Evolutionary conservation across 37 sponge, comb jelly and placozoan species (phyloP).

Genomic region (Diacarnus erythraeanus): DNA sequence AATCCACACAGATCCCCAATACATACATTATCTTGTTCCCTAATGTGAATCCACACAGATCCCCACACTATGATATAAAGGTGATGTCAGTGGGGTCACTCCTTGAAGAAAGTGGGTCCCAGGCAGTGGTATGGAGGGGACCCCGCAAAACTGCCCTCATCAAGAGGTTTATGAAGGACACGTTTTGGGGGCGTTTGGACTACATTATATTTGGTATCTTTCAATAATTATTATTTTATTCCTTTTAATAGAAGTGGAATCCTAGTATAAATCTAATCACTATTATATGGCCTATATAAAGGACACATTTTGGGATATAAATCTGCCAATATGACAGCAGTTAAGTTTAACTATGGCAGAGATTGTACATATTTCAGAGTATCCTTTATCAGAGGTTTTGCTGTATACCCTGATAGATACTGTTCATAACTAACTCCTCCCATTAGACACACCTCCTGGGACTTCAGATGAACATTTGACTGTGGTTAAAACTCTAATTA

Average conservation of each 20-base stretch:
- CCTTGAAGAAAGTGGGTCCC: slow-evolving; percentile 25
- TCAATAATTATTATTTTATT: no score
- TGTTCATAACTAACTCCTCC: background rate
- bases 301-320: no score
- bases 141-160: slow-evolving; percentile 89
- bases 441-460: slow-evolving; percentile 82
- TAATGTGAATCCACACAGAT: slow-evolving; percentile 17
- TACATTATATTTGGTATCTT: slow-evolving; percentile 86
- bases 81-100: slow-evolving; percentile 83
- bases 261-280: no score
- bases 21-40: no score
- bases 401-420: no score
- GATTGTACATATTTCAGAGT: no score
- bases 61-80: slow-evolving; percentile 76
- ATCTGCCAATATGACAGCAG: no score
- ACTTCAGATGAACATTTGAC: slow-evolving; percentile 95
- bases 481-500: slow-evolving; percentile 68
- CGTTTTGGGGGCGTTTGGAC: slow-evolving; percentile 92
- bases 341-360: no score
- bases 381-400: no score
- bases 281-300: no score
- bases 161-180: slow-evolving; percentile 88
- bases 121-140: slow-evolving; percentile 90
- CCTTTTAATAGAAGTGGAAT: no score
- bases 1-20: background rate